Evolutionary conservation across 2,888 invertebrate genomes (phyloP), one percentile per base, ranked within the genome.

Genomic region (Zygaena filipendulae): DNA sequence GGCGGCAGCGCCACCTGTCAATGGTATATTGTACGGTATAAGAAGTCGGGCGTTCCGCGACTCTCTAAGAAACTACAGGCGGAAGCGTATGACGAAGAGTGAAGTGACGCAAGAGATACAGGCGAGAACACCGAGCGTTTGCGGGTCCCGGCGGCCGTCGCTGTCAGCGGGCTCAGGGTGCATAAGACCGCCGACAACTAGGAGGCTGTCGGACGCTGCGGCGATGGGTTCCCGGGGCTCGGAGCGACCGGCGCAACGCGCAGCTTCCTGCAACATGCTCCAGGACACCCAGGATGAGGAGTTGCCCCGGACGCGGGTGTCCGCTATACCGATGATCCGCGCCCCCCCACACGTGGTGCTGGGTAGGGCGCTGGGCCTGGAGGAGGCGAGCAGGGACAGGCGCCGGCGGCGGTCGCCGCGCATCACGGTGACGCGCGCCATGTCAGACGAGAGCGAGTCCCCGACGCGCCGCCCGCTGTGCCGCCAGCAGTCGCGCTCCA

Each of bases 51-150:
- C 85, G 0, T 64, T 91, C 19, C 79, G 86, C 33, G 87, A 87
- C 51, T 87, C 90, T 27, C 85, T 91, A 44, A 82, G 87, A 43
- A 90, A 91, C 55, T 90, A 90, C 56, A 86, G 87, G 82, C 79
- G 91, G 25, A 90, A 91, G 64, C 84, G 89, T 54, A 82, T 88
- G 66, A 88, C 88, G 3, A 90, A 90, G 59, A 88, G 87, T 50
- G 90, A 91, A 57, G 84, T 91, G 23, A 87, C 89, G 37, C 87
- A 89, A 52, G 91, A 91, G 59, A 91, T 91, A 37, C 90, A 91
- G 58, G 90, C 90, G 3, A 72, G 90, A 38, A 90, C 90, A 2
- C 91, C 90, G 3, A 90, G 90, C 36, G 88, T 86, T 1, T 89
- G 89, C 36, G 90, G 89, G 1, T 90, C 89, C 1, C 75, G 90